Percentiles rank a stretch among this genome's conserved stretches.
Evolutionary conservation across 2,113 vertebrate genomes (phyloP).

Genomic region (Pyrgilauda ruficollis): DNA sequence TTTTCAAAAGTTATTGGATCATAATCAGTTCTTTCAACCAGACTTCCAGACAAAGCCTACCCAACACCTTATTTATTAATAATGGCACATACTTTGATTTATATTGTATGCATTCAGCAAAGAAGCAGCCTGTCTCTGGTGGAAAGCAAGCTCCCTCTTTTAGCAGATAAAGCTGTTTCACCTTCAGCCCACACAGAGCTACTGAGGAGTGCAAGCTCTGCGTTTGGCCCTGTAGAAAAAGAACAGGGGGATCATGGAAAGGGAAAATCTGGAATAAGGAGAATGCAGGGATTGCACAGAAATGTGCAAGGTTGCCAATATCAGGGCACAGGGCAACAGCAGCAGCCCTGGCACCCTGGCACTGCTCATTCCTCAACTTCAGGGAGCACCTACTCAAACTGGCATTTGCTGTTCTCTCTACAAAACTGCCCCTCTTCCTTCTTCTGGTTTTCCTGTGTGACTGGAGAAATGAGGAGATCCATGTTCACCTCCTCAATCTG

Average conservation of each 20-base stretch:
- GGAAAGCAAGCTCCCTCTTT: slow-evolving; percentile 21
- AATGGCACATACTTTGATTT: slow-evolving; percentile 65
- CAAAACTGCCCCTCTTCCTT: not conserved
- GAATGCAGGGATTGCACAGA: fast-evolving
- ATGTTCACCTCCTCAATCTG: not conserved
- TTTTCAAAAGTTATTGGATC: slow-evolving; percentile 49
- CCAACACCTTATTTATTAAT: slow-evolving; percentile 64
- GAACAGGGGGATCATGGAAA: not conserved
- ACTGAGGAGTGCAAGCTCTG: not conserved
- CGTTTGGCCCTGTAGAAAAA: not conserved
- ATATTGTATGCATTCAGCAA: slow-evolving; percentile 65
- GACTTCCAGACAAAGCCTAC: slow-evolving; percentile 51
- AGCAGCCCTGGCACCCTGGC: not conserved
- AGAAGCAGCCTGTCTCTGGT: not conserved
- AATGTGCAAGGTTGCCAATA: not conserved
- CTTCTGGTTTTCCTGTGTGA: not conserved
- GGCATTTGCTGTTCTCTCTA: not conserved
- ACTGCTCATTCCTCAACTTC: not conserved
- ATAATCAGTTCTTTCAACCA: slow-evolving; percentile 58
- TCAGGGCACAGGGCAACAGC: not conserved
- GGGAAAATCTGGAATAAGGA: fast-evolving
- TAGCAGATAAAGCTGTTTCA: slow-evolving; percentile 37
- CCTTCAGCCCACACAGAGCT: slow-evolving; percentile 3
- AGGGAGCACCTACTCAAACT: fast-evolving
- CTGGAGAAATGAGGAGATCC: not conserved